phyloP scores from a whole-genome alignment of 2,797 vertebrate genomes.

The Balearica regulorum region DNA sequence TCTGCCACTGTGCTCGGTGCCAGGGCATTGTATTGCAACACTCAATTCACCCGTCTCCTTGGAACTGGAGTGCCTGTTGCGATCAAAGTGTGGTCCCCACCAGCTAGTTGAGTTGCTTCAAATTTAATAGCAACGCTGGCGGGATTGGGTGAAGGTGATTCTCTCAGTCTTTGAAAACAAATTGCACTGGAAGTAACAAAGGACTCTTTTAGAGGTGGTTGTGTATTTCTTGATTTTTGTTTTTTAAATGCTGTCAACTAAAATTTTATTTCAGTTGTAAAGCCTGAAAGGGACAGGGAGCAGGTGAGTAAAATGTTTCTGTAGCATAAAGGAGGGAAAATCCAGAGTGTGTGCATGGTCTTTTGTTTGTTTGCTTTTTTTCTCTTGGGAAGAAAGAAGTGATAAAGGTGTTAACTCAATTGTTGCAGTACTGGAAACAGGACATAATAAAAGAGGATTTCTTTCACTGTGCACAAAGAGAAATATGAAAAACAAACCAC shows the following conservation, averaged over 20 bases:
- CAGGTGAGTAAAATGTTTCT: background rate
- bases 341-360: background rate
- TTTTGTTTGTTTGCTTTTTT: background rate
- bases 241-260: background rate
- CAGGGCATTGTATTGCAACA: background rate
- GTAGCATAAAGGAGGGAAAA: background rate
- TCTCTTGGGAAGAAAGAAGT: background rate
- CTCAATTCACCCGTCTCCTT: background rate
- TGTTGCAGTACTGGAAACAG: background rate
- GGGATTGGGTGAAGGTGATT: background rate
- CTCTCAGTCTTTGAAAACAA: background rate
- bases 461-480: background rate
- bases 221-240: background rate
- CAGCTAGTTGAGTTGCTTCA: background rate
- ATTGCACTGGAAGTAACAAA: background rate
- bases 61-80: background rate
- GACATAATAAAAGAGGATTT: background rate
- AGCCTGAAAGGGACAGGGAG: background rate
- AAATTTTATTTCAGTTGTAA: background rate
- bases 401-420: background rate
- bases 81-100: background rate
- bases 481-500: conserved; percentile 3
- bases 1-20: fast-evolving
- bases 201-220: background rate
- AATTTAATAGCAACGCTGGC: background rate